A percentile compares a stretch with the other conserved stretches of the same genome.
These are phyloP conservation scores for Mesorhabditis spiculigera DNA, from an alignment of 2,888 invertebrate genomes.

Conservation along the genomic window DNA sequence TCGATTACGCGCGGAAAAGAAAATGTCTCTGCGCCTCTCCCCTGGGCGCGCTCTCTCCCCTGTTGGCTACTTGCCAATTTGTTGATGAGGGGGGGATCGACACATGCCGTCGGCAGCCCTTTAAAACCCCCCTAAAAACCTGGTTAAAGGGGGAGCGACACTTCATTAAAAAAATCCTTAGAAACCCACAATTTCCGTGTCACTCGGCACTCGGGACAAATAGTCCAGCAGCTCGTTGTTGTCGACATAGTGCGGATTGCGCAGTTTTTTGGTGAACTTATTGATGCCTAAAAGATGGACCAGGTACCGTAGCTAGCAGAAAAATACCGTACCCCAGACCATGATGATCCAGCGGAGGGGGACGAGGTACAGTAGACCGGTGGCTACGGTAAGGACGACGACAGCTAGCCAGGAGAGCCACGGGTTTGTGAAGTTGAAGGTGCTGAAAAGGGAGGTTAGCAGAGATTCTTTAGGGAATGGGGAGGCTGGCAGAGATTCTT, in stretches of 20 bases:
- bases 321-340: conserved; percentile 73
- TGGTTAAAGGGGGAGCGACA: too few relatives aligned
- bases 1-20: too few relatives aligned
- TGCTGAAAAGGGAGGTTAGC: conserved; percentile 65
- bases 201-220: conserved; percentile 87
- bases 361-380: conserved; percentile 79
- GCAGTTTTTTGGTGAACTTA: conserved; percentile 87
- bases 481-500: too few relatives aligned
- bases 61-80: too few relatives aligned
- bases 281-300: conserved; percentile 67
- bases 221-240: conserved; percentile 95
- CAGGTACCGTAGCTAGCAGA: background rate
- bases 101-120: too few relatives aligned
- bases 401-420: conserved; percentile 90
- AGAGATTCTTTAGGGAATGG: too few relatives aligned
- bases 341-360: conserved; percentile 84
- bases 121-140: too few relatives aligned
- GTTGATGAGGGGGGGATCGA: too few relatives aligned
- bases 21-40: too few relatives aligned
- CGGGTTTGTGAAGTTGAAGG: conserved; percentile 93
- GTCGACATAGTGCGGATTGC: conserved; percentile 87
- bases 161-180: background rate
- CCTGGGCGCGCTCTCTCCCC: too few relatives aligned
- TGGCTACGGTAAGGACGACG: conserved; percentile 72
- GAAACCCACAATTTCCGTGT: conserved; percentile 77